Conservation (phyloP, 2,113 vertebrate species). For the Indicator indicator region DNA sequence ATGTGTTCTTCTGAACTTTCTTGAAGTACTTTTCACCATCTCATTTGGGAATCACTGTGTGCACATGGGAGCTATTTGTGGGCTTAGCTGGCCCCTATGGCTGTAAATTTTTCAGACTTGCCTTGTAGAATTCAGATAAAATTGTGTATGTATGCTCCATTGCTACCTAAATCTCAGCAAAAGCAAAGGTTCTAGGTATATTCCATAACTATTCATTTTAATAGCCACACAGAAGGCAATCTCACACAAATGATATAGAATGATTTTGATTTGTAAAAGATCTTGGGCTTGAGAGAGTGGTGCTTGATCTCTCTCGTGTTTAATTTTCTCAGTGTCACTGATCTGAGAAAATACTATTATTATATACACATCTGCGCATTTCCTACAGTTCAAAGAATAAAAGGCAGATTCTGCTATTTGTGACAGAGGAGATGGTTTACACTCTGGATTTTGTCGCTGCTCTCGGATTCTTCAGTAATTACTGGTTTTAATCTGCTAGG, state of each 20-base stretch:
- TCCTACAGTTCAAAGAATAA: neutral
- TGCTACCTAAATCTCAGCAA: neutral
- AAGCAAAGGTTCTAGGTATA: neutral
- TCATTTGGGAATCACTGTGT: neutral
- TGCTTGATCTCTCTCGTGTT: neutral
- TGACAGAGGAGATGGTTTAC: neutral
- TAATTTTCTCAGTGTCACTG: neutral
- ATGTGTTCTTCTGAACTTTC: neutral
- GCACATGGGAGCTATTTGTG: neutral
- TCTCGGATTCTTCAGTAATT: neutral
- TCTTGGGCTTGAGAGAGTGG: neutral
- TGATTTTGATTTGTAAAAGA: neutral
- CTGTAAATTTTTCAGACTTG: neutral
- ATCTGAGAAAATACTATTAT: neutral
- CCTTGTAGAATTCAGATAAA: neutral
- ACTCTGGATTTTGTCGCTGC: neutral
- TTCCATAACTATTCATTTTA: neutral
- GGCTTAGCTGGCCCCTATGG: neutral
- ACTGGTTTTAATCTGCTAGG: neutral
- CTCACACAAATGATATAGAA: neutral
- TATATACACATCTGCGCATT: neutral
- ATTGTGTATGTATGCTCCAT: neutral
- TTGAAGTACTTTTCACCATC: neutral
- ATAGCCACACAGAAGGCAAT: neutral
- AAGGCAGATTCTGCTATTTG: neutral